These are phyloP conservation scores for Drosophila athabasca DNA, from an alignment of 1,140 invertebrate species.

Conservation along the genomic window DNA sequence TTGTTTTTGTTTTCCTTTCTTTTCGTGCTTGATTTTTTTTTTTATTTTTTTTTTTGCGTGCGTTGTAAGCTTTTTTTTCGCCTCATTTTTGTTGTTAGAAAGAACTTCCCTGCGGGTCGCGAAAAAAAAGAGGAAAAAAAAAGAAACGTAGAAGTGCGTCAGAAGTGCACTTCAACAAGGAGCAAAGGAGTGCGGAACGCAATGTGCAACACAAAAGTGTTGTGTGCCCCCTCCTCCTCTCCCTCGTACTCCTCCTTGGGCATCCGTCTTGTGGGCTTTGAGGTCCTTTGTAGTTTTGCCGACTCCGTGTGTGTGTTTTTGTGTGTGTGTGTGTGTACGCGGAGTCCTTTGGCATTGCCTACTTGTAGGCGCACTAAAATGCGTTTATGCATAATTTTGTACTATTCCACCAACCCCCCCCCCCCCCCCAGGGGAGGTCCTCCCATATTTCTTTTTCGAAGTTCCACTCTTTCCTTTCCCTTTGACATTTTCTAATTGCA, in stretches of 20 bases:
- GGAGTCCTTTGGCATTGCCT: conserved; percentile 57
- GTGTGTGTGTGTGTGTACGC: background rate
- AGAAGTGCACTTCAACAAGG: conserved; percentile 72
- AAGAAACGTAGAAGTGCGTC: conserved; percentile 60
- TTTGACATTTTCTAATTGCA: conserved; percentile 64
- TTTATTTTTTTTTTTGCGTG: conserved; percentile 45
- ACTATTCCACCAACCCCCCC: background rate
- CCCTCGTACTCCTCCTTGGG: background rate
- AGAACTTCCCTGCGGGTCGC: conserved; percentile 44
- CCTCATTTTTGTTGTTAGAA: conserved; percentile 22
- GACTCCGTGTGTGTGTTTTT: conserved; percentile 16
- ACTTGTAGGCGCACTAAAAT: conserved; percentile 80
- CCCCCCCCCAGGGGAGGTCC: too few species aligned
- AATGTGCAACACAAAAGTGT: conserved; percentile 55
- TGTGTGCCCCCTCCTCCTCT: background rate
- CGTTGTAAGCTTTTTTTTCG: conserved; percentile 38
- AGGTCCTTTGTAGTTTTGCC: conserved; percentile 71
- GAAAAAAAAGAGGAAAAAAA: background rate
- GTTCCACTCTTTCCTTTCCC: conserved; percentile 12
- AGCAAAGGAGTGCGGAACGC: conserved; percentile 46
- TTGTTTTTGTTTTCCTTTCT: conserved; percentile 29
- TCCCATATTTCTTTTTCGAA: background rate
- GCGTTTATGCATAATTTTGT: conserved; percentile 80
- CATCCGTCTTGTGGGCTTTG: conserved; percentile 41
- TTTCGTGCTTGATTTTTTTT: conserved; percentile 35